Evolutionary conservation across 1,140 invertebrate species (phyloP).

Genomic region (Riptortus pedestris): DNA sequence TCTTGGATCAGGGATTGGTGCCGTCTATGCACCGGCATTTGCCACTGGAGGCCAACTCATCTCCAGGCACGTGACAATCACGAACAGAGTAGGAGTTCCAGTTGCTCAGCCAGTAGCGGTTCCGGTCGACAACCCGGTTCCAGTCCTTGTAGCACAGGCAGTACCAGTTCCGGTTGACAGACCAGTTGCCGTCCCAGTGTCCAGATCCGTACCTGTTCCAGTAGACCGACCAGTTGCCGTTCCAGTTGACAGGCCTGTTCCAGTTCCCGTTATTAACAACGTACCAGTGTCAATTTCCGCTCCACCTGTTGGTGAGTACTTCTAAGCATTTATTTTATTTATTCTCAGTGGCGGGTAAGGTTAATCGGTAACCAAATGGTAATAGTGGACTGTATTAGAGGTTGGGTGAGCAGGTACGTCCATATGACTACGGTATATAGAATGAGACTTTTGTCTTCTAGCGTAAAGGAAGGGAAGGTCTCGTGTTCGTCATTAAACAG

Average conservation of each 20-base stretch:
- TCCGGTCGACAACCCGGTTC: constrained; percentile 29
- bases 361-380: too few relatives aligned
- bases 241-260: constrained; percentile 30
- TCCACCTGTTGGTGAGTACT: too few relatives aligned
- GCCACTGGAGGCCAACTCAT: neutral
- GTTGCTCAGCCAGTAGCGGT: constrained; percentile 28
- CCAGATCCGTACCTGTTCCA: constrained; percentile 26
- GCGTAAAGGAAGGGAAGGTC: too few relatives aligned
- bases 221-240: neutral
- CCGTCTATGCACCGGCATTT: too few relatives aligned
- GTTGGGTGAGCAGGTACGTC: too few relatives aligned
- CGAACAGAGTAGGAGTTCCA: constrained; percentile 27
- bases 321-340: too few relatives aligned
- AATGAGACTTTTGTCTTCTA: too few relatives aligned
- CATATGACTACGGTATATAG: too few relatives aligned
- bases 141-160: constrained; percentile 25
- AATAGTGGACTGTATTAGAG: too few relatives aligned
- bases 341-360: too few relatives aligned
- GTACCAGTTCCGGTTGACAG: constrained; percentile 30
- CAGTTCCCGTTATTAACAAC: constrained; percentile 29
- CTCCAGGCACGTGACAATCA: constrained; percentile 23
- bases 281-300: constrained; percentile 25
- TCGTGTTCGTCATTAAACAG: too few relatives aligned
- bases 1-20: constrained; percentile 7
- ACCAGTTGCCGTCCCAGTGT: constrained; percentile 28